Evolutionary conservation across 2,888 invertebrate genomes (phyloP), one percentile per base, ranked within the genome.

Genomic region (Ophioninae sp.): DNA sequence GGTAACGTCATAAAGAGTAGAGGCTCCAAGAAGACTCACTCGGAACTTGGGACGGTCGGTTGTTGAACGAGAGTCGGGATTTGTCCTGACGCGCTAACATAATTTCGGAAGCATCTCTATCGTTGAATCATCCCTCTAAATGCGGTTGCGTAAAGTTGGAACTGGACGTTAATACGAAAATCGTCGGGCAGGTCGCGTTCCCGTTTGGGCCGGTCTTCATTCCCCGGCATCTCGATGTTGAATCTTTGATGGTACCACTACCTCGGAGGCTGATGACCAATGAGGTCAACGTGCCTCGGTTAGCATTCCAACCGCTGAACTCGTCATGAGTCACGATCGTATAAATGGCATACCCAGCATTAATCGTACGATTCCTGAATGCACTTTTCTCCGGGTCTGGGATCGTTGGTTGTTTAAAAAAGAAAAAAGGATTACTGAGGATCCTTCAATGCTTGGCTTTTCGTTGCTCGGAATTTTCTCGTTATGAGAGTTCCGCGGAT

Each of bases 61-160:
- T 30, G 30, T 30, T 30, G 30, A 30, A 30, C 30, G 30, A 30
- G 30, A 30, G 2, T 30, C 1, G 2, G 30, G 30, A 30, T 30
- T 30, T 30, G n/a, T n/a, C n/a, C n/a, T 75, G 75, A 76, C 76
- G 68, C 23, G 70, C 56, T 57, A 44, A 44, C 70, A 80, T 82
- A 61, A 77, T 79, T 81, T 62, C 57, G 59, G 20, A 20, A 21
- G 17, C 17, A 21, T 6, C 59, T 44, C 30, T 64, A 80, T 77
- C 59, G 89, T 90, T 90, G 90, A 90, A 90, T 90, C 91, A 90
- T 87, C 89, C 83, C 85, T 88, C 90, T 90, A 91, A 91, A 90
- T 90, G 88, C 88, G 86, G 88, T 90, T 90, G 89, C 90, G 87
- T 90, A 91, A 90, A 89, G 88, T 89, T 87, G 87, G 41, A 84